Base-by-base conservation (phyloP, 2,888 invertebrate species). In the Lasioglossum vierecki region DNA sequence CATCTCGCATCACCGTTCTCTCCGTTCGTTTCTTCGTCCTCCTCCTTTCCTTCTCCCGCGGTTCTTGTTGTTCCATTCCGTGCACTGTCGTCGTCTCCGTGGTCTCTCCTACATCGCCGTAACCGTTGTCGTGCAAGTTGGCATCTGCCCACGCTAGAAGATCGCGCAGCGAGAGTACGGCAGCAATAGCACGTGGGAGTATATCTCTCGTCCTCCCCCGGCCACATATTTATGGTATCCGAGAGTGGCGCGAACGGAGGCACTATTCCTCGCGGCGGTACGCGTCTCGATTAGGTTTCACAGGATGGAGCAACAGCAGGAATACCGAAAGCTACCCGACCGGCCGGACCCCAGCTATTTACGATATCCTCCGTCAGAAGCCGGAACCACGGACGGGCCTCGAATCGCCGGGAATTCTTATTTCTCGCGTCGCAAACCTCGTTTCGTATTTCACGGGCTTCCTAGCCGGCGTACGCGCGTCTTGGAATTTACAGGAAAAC, bases 101-200 rank as follows among this genome's bases (percentile, higher is more conserved):
- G 79, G 26, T 46, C 53, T 70, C 75, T 78, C 18, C 66, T 82
- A 74, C 80, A 60, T 66, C 79, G 88, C 86, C 86, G 77, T 73
- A 79, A 83, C 76, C 73, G 86, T 89, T 90, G 93, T 92, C 91
- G 91, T 91, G 92, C 92, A 91, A 90, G 92, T 88, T 88, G 89
- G 91, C 92, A 91, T 92, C 90, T 89, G 89, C 92, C 91, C 92
- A 92, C 93, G 89, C 88, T 86, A 81, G 73, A 77, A 86, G 86
- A 81, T 83, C 85, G 68, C 85, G 68, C 57, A 57, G 57, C 75
- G 41, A 70, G 75, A 77, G 78, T 75, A 82, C 77, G 30, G 78
- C 82, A 53, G 84, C 84, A 88, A 84, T 72, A 77, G 70, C 84
- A 85, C 83, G 88, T 87, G 88, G 82, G 84, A 85, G 83, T 83